phyloP scores from a whole-genome alignment of 2,113 vertebrate genomes.

The Periophthalmus modestus region DNA sequence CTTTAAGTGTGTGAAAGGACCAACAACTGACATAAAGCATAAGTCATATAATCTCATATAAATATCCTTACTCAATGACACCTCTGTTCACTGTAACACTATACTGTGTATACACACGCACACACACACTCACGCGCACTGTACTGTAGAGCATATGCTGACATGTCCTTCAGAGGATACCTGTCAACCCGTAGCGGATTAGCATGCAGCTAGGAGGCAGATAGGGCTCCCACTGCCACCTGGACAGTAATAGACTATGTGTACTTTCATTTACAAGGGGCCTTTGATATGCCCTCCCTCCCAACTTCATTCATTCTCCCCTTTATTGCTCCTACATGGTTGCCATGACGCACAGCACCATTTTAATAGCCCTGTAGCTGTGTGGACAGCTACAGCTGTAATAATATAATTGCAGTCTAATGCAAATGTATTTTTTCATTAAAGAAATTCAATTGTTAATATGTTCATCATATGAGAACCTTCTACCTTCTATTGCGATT shows the following conservation, averaged over 20 bases:
- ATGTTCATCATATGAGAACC: too few relatives aligned
- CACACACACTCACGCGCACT: neutral
- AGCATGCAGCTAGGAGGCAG: slow-evolving; percentile 48
- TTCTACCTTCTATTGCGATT: too few relatives aligned
- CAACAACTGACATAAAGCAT: too few relatives aligned
- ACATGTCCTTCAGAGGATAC: slow-evolving; percentile 59
- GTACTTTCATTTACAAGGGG: slow-evolving; percentile 50
- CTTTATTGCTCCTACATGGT: slow-evolving; percentile 47
- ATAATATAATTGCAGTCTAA: neutral
- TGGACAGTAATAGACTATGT: slow-evolving; percentile 53
- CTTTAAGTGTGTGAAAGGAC: neutral
- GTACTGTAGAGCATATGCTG: neutral
- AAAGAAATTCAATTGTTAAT: too few relatives aligned
- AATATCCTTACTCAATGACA: too few relatives aligned
- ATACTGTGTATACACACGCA: too few relatives aligned
- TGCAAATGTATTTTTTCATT: neutral
- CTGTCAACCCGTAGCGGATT: slow-evolving; percentile 54
- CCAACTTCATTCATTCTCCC: slow-evolving; percentile 25
- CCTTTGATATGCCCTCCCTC: slow-evolving; percentile 41
- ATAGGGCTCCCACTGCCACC: slow-evolving; percentile 45
- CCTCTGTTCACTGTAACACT: too few relatives aligned
- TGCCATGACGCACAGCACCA: slow-evolving; percentile 17
- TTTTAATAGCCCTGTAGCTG: slow-evolving; percentile 25
- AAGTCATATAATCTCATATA: too few relatives aligned
- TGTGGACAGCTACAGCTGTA: neutral